Percentiles rank a stretch among this genome's conserved stretches.
These are phyloP conservation scores for Papilio polytes DNA, from an alignment of 1,140 invertebrate genomes.

Conservation along the genomic window DNA sequence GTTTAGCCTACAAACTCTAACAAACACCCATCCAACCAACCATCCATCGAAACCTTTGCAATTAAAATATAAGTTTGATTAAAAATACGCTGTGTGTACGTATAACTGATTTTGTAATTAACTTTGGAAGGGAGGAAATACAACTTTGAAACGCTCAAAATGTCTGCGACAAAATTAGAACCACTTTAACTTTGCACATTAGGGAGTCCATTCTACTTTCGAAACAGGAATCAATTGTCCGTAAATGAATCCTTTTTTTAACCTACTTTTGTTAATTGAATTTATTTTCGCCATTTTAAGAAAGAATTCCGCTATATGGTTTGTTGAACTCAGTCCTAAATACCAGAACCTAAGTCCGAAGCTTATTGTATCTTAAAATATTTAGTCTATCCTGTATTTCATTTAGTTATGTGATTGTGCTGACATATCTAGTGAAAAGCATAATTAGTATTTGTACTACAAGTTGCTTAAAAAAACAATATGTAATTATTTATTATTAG, in stretches of 20 bases:
- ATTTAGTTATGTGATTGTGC: not conserved
- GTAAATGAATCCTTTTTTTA: slow-evolving; percentile 3
- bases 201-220: not conserved
- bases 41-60: too few species aligned
- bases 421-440: not conserved
- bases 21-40: too few species aligned
- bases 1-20: too few species aligned
- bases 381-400: not conserved
- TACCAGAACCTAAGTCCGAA: not conserved
- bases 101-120: too few species aligned
- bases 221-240: not conserved
- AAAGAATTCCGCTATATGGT: not conserved
- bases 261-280: slow-evolving; percentile 21
- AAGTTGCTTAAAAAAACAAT: not conserved
- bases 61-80: too few species aligned
- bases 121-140: not conserved
- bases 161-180: not conserved
- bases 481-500: not conserved
- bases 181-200: slow-evolving; percentile 3
- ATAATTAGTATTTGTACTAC: not conserved
- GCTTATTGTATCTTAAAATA: not conserved
- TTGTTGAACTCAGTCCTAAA: not conserved
- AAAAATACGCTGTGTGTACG: not conserved
- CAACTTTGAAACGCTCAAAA: not conserved
- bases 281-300: not conserved